phyloP scores from a whole-genome alignment of 2,113 vertebrate species.

The Petaurus breviceps region DNA sequence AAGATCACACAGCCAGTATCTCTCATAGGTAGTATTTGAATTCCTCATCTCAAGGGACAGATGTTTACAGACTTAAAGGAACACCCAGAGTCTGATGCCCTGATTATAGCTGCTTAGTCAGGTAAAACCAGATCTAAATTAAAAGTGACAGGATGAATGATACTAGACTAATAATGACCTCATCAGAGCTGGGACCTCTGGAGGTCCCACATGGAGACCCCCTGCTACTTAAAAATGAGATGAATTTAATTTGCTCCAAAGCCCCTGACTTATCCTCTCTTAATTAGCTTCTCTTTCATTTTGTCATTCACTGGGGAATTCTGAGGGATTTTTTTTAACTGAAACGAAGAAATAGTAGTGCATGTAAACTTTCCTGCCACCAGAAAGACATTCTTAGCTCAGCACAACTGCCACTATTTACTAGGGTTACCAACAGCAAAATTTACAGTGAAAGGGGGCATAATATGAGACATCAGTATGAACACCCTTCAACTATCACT shows the following conservation, averaged over 20 bases:
- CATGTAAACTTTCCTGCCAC: not conserved
- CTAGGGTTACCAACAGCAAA: not conserved
- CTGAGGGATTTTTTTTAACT: slow-evolving; percentile 16
- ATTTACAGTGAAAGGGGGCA: not conserved
- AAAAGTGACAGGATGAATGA: not conserved
- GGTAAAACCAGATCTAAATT: not conserved
- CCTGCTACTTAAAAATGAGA: not conserved
- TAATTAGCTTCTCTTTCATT: slow-evolving; percentile 31
- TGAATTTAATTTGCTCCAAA: not conserved
- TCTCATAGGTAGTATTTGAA: not conserved
- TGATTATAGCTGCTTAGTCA: not conserved
- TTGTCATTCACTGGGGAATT: not conserved
- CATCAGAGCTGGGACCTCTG: not conserved
- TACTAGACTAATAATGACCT: not conserved
- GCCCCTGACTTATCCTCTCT: not conserved
- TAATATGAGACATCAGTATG: not conserved
- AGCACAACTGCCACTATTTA: not conserved
- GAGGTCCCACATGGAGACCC: not conserved
- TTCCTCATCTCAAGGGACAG: not conserved
- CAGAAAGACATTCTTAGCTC: not conserved
- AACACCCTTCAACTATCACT: not conserved
- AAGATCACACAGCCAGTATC: not conserved
- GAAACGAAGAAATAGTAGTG: not conserved
- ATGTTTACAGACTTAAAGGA: not conserved
- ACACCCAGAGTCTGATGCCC: not conserved